A percentile compares a stretch with the other conserved stretches of the same genome.
phyloP scores from a whole-genome alignment of 2,888 invertebrate species.

The Galeruca laticollis region DNA sequence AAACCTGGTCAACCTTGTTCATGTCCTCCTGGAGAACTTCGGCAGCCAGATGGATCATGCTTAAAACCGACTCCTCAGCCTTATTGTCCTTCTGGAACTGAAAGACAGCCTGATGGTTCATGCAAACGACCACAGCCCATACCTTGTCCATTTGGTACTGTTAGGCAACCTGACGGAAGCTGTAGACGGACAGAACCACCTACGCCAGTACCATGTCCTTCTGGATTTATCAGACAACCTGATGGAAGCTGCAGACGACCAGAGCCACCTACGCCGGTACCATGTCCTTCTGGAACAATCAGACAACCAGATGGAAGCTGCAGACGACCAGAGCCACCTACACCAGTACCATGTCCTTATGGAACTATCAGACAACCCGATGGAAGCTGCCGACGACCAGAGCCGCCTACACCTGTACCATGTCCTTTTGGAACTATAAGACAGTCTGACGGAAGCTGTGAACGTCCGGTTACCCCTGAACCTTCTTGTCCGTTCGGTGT shows the following conservation, averaged over 20 bases:
- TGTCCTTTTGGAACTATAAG: constrained; percentile 28
- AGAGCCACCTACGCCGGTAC: constrained; percentile 26
- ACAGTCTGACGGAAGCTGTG: constrained; percentile 23
- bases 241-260: constrained; percentile 32
- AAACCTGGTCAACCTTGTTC: constrained; percentile 33
- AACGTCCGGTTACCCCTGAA: constrained; percentile 14
- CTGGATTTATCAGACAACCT: constrained; percentile 36
- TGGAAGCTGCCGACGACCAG: constrained; percentile 25
- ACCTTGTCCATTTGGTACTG: constrained; percentile 30
- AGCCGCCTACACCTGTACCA: constrained; percentile 17
- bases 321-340: constrained; percentile 14
- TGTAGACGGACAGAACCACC: constrained; percentile 29
- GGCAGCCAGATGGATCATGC: constrained; percentile 34
- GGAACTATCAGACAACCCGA: constrained; percentile 31
- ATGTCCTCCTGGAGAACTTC: constrained; percentile 43
- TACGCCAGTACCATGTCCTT: constrained; percentile 41
- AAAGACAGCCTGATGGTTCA: constrained; percentile 24
- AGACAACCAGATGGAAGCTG: constrained; percentile 26
- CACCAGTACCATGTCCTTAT: constrained; percentile 34
- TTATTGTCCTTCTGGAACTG: constrained; percentile 34
- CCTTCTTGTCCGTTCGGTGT: constrained; percentile 28
- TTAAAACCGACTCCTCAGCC: constrained; percentile 26
- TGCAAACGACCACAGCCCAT: constrained; percentile 25
- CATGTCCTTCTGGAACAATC: constrained; percentile 44
- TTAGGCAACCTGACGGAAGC: constrained; percentile 28